Evolutionary conservation across 2,113 vertebrate genomes (phyloP), one percentile per base, ranked within the genome.

Genomic region (Machaerirhynchus nigripectus): DNA sequence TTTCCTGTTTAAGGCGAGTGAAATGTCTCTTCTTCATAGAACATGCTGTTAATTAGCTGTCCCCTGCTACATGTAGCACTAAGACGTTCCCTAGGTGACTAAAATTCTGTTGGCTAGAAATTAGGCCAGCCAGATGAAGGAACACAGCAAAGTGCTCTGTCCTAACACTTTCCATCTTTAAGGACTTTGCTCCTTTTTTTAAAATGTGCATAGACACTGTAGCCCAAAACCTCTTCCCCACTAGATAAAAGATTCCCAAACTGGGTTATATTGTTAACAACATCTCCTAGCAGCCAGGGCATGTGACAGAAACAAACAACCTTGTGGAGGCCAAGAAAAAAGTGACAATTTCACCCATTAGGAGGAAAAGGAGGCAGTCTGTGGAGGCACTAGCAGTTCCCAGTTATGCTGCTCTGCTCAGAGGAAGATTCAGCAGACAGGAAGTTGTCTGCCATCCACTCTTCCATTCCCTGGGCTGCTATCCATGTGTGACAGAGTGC

Each of bases 1-100:
- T 11, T n/a, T 57, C 18, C 24, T 27, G 9, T 14, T 18, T 44
- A 40, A 57, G 24, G 24, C 0, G 0, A 65, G 21, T 40, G n/a
- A 75, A 87, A 70, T 27, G 4, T 53, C 11, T 39, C 7, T 2
- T 57, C 10, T 65, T 78, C 10, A 2, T 49, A 30, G 7, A 61
- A 3, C 20, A 16, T 27, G 15, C 27, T 44, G 15, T 44, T 87
- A n/a, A 17, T 86, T 53, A 50, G 15, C 10, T 84, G 35, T 68
- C 12, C 14, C 7, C 4, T 35, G 16, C 37, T 46, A 67, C 9
- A 2, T 16, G 23, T 2, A 50, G 35, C 26, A 59, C 10, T 46
- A 35, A 39, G 21, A 47, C 1, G 0, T 74, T 39, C 11, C 39
- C 16, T 53, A n/a, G 8, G 15, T 46, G 35, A 31, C 37, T 70